A percentile compares a stretch with the other conserved stretches of the same genome.
These are phyloP conservation scores for Zaprionus kolodkinae DNA, from an alignment of 1,140 invertebrate species.

Conservation along the genomic window DNA sequence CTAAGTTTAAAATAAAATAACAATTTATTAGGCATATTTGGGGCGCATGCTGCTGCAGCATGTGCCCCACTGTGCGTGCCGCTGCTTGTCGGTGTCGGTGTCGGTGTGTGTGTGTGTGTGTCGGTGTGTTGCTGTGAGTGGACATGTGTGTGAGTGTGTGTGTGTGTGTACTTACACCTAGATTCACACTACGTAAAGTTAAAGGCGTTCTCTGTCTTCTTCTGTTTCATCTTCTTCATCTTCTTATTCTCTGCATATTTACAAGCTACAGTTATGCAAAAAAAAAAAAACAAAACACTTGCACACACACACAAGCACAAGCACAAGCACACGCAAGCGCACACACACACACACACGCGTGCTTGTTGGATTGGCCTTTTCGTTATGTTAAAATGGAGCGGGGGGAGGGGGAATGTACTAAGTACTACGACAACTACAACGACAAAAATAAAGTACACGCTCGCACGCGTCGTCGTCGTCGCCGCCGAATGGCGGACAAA, in stretches of 20 bases:
- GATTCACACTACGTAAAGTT: constrained; percentile 43
- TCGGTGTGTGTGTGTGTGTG: constrained; percentile 14
- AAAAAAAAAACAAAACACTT: constrained; percentile 12
- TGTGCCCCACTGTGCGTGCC: constrained; percentile 31
- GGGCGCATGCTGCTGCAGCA: constrained; percentile 49
- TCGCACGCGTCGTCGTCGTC: constrained; percentile 24
- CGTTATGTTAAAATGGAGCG: constrained; percentile 58
- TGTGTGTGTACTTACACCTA: constrained; percentile 48
- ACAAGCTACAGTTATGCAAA: constrained; percentile 59
- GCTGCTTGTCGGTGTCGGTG: constrained; percentile 19
- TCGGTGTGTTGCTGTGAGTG: constrained; percentile 22
- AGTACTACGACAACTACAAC: constrained; percentile 50
- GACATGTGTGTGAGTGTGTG: constrained; percentile 7
- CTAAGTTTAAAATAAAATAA: constrained; percentile 80
- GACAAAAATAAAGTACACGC: constrained; percentile 27
- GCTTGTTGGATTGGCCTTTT: constrained; percentile 48
- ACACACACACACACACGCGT: constrained; percentile 10
- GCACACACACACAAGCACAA: constrained; percentile 14
- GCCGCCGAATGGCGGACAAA: constrained; percentile 28
- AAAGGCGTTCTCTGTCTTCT: constrained; percentile 31
- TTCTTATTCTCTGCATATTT: constrained; percentile 43
- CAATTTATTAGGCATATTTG: constrained; percentile 72
- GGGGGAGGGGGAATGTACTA: constrained; percentile 45
- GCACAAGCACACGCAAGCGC: constrained; percentile 2
- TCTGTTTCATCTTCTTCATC: constrained; percentile 29